Evolutionary conservation across 2,888 invertebrate species (phyloP), one percentile per base, ranked within the genome.

Genomic region (Lamproptera curius): DNA sequence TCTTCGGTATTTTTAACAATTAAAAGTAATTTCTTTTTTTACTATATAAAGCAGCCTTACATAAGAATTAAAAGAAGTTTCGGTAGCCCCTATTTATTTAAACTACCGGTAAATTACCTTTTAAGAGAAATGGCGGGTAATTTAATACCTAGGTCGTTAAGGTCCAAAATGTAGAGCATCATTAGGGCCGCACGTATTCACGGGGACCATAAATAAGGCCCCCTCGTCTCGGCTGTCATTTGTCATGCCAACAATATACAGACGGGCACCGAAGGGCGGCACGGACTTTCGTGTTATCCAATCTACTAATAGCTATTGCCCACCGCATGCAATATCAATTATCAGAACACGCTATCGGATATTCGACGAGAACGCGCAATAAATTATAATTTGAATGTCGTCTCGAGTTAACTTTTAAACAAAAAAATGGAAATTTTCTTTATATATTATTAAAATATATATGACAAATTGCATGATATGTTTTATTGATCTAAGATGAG

Each of bases 281-380:
- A 28, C 13, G 33, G 43, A 43, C 16, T 26, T 43, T 31, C 16
- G 16, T 20, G 46, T 36, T 23, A 28, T 23, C 45, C 48, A 53
- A 53, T 53, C 43, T 49, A 40, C 46, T 53, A 51, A 53, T 51
- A 51, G 53, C 45, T 46, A 16, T 40, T 45, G 33, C 37, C 37
- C 16, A 26, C 6, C 34, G 20, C 33, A 23, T 20, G 42, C 38
- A 42, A 47, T 42, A 42, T 47, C 38, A 42, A 42, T 42, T 33
- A 42, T 45, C 44, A 20, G 40, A 36, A 38, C 46, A 33, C 31
- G 17, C 38, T 49, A 31, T 20, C 20, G 20, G 6, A 20, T 20
- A 20, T 6, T 6, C 20, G 20, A n/a, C n/a, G n/a, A n/a, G n/a
- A n/a, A n/a, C n/a, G n/a, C n/a, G n/a, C n/a, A n/a, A 20, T 20